Evolutionary conservation across 2,797 vertebrate species (phyloP), one percentile per base, ranked within the genome.

Genomic region (Cryptoblepharus egeriae): DNA sequence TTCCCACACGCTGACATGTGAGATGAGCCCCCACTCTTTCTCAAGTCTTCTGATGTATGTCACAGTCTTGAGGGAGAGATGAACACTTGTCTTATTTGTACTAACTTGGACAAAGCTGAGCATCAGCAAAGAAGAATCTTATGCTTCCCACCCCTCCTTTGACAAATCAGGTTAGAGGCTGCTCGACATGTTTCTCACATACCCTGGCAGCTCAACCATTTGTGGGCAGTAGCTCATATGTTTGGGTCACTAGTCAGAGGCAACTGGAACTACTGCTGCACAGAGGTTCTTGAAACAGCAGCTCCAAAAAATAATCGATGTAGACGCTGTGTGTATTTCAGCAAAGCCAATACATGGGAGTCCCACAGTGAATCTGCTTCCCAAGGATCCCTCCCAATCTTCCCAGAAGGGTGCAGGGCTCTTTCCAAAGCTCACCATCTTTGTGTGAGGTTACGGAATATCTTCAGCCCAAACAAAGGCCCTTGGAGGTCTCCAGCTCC

Each of bases 401-500:
- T 2, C 75, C 75, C 13, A 20, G 28, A n/a, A 11, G 71, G 30
- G 4, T 2, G 63, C 63, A 58, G 12, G 11, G 30, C 7, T 3
- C 1, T 22, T 60, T 42, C 68, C 12, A n/a, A 37, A 20, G 75
- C 80, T 95, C 95, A 99, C 99, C 96, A 99, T 96, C 97, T 96
- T 45, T 97, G 95, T 2, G 99, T 99, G 92, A 99, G 95, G 88
- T 99, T 99, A 76, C 98, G 97, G 92, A 99, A 99, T 85, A 99
- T 95, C 94, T 99, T 99, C 90, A 99, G 90, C 77, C 98, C 98
- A 13, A 99, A 92, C 22, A 98, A 95, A 85, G 99, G 99, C 55
- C 99, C 98, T 0, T 99, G 97, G 67, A 98, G 96, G 90, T 99
- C 99, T 88, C 99, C 99, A 0, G 98, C 98, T 90, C 97, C 98